Base-by-base conservation (phyloP, 2,113 vertebrate species). In the Corvus moneduloides region DNA sequence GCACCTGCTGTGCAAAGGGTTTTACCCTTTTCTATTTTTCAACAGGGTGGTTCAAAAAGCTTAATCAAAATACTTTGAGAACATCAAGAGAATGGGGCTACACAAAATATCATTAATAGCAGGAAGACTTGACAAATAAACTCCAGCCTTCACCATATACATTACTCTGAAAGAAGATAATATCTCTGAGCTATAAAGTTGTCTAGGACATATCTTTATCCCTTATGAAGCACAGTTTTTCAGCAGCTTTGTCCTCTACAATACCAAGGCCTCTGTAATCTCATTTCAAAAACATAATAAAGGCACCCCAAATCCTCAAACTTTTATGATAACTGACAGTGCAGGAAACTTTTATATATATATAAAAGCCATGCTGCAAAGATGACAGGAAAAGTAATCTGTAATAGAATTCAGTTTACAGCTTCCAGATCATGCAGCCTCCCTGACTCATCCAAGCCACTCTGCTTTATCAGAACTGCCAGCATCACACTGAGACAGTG, bases 361-460 rank as follows among this genome's bases (percentile, higher is more conserved):
- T 28, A 14, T 51, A 22, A 16, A 54, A 37, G 22, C 35, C 46
- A 51, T 35, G 8, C 76, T 78, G n/a, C 62, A 80, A 83, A 76
- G 18, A 92, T 44, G 46, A 26, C 63, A 76, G 0, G 66, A 43
- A 73, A 62, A 67, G 30, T 66, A 84, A 89, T 46, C n/a, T 54
- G 49, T 33, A 61, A 87, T 33, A 82, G 19, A 89, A 94, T 91
- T 87, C 18, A 48, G 27, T 82, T 75, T 82, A 75, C 58, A 72
- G 62, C 51, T 95, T 67, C 32, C 21, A 82, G 73, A 68, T 69
- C 76, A 69, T 52, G 61, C 39, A 75, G 89, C 52, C 68, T 93
- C 51, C 82, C 78, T 93, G 95, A 96, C 89, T 94, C 95, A 96
- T 85, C 74, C 87, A 91, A 87, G 71, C 78, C 79, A 56, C 58